A percentile compares a stretch with the other conserved stretches of the same genome.
These are phyloP conservation scores for Epistrophe eligans DNA, from an alignment of 2,888 invertebrate species.

Conservation along the genomic window DNA sequence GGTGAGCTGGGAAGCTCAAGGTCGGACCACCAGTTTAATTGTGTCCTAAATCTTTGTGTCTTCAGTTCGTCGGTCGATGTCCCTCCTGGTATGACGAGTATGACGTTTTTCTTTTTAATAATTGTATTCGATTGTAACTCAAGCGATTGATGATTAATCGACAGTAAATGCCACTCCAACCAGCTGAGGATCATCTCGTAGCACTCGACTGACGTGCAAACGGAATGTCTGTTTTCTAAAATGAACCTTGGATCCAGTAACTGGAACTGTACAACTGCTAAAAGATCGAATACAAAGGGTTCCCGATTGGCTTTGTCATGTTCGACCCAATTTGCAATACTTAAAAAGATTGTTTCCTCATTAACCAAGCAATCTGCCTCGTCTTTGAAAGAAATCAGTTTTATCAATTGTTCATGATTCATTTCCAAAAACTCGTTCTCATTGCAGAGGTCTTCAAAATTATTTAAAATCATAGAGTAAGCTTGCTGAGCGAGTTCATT, in stretches of 20 bases:
- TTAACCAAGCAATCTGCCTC: not conserved
- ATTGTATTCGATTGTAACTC: not conserved
- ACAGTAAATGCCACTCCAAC: constrained; percentile 9
- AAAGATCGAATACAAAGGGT: not conserved
- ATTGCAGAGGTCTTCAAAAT: not conserved
- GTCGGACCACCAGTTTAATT: constrained; percentile 19
- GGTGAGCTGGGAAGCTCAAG: not conserved
- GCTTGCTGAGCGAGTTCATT: not conserved
- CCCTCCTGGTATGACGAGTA: not conserved
- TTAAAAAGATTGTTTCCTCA: constrained; percentile 6
- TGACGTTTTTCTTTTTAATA: not conserved
- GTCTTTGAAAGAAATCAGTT: not conserved
- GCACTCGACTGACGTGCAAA: constrained; percentile 10
- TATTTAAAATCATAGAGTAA: not conserved
- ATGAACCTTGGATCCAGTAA: constrained; percentile 3
- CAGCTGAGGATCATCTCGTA: constrained; percentile 17
- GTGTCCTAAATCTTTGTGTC: not conserved
- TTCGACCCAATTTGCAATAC: constrained; percentile 6
- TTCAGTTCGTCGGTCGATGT: not conserved
- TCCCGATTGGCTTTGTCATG: constrained; percentile 15
- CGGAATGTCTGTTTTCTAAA: constrained; percentile 19
- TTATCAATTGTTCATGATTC: not conserved
- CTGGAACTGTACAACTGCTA: not conserved
- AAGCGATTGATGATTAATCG: not conserved
- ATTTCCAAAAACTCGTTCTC: not conserved